Evolutionary conservation across 2,888 invertebrate genomes (phyloP).

Genomic region (Lagria hirta): DNA sequence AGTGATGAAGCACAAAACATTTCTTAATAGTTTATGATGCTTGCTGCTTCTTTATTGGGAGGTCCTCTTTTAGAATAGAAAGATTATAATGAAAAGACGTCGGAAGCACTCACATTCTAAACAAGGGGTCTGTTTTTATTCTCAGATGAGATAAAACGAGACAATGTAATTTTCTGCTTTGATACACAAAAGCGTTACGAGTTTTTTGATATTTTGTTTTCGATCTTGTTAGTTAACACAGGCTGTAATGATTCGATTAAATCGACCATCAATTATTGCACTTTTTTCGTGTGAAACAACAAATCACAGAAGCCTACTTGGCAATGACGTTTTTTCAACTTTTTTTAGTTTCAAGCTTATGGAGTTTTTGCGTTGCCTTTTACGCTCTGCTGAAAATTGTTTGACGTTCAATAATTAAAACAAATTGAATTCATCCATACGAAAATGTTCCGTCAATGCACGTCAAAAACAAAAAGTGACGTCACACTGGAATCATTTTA

Average conservation of each 20-base stretch:
- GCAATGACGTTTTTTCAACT: no score
- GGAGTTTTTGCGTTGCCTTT: no score
- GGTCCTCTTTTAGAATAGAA: slow-evolving; percentile 30
- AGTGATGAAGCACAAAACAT: slow-evolving; percentile 52
- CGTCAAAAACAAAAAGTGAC: no score
- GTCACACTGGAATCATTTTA: no score
- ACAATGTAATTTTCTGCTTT: slow-evolving; percentile 53
- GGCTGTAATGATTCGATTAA: slow-evolving; percentile 35
- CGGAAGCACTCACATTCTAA: slow-evolving; percentile 35
- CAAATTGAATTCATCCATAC: no score
- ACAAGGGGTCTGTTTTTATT: slow-evolving; percentile 31
- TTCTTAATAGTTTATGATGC: slow-evolving; percentile 51
- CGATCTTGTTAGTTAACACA: slow-evolving; percentile 40
- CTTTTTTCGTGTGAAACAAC: slow-evolving; percentile 27
- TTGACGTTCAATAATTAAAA: no score
- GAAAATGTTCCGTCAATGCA: no score
- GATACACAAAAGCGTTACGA: slow-evolving; percentile 47
- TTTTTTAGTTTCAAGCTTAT: no score
- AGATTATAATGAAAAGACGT: neutral
- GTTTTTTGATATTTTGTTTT: slow-evolving; percentile 38
- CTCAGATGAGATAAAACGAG: slow-evolving; percentile 45
- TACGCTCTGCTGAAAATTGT: no score
- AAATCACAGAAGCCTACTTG: no score
- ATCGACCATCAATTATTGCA: slow-evolving; percentile 36
- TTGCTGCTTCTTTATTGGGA: slow-evolving; percentile 50